These are phyloP conservation scores for Percopsis transmontana DNA, from an alignment of 2,113 vertebrate species.

Conservation along the genomic window DNA sequence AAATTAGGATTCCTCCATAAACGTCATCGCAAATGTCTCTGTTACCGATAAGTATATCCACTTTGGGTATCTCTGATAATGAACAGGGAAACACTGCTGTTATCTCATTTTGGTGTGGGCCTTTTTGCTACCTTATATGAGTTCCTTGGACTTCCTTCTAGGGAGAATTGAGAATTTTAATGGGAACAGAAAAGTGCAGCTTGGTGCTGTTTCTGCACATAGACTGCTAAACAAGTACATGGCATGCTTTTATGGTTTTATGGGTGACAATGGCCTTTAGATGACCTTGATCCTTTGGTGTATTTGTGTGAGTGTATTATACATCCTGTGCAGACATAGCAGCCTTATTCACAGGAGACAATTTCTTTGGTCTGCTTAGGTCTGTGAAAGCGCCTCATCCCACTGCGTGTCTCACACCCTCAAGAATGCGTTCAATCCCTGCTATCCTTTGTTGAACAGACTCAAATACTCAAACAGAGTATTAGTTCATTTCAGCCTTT, in stretches of 20 bases:
- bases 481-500: slow-evolving; percentile 13
- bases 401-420: neutral
- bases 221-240: neutral
- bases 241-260: too few species aligned
- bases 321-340: slow-evolving; percentile 61
- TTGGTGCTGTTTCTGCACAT: neutral
- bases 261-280: neutral
- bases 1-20: slow-evolving; percentile 7
- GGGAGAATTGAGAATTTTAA: too few species aligned
- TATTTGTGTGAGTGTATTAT: slow-evolving; percentile 35
- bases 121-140: neutral
- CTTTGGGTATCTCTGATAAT: neutral
- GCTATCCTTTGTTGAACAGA: slow-evolving; percentile 1
- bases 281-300: slow-evolving; percentile 53
- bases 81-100: neutral
- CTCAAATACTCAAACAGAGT: slow-evolving; percentile 14
- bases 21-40: neutral
- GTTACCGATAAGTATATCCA: neutral
- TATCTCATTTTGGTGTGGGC: neutral
- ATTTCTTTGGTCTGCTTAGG: slow-evolving; percentile 11
- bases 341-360: slow-evolving; percentile 31
- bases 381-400: neutral
- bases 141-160: too few species aligned
- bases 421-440: neutral
- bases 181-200: too few species aligned